Percentiles rank a stretch among this genome's conserved stretches.
Evolutionary conservation across 2,113 vertebrate species (phyloP).

Genomic region (Puntigrus tetrazona): DNA sequence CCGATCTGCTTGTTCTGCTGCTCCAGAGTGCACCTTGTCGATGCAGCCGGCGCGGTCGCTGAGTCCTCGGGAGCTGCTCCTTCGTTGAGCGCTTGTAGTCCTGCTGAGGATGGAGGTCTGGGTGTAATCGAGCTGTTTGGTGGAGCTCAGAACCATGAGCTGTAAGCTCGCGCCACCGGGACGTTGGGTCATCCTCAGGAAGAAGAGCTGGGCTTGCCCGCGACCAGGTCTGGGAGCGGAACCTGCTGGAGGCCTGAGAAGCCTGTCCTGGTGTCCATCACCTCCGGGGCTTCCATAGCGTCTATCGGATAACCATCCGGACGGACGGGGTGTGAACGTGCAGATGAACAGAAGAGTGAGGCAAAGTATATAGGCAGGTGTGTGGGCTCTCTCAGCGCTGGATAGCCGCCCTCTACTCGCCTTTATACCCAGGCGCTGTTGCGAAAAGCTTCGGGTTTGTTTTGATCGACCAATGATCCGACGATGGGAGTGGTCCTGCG

Average conservation of each 20-base stretch:
- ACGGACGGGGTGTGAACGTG: constrained; percentile 65
- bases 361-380: constrained; percentile 59
- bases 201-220: constrained; percentile 80
- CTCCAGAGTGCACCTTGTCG: constrained; percentile 97
- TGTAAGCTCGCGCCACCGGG: constrained; percentile 75
- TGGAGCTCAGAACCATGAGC: constrained; percentile 81
- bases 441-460: constrained; percentile 61
- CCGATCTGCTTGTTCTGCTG: constrained; percentile 97
- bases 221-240: constrained; percentile 93
- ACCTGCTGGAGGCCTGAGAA: constrained; percentile 87
- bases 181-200: constrained; percentile 83
- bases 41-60: constrained; percentile 98
- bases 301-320: constrained; percentile 92
- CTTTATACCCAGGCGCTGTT: constrained; percentile 76
- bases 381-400: constrained; percentile 79
- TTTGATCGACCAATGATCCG: constrained; percentile 64
- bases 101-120: constrained; percentile 85
- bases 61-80: constrained; percentile 94
- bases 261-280: constrained; percentile 82
- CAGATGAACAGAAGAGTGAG: constrained; percentile 58
- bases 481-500: constrained; percentile 50
- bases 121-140: constrained; percentile 85
- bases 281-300: constrained; percentile 87
- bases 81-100: constrained; percentile 94
- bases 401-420: constrained; percentile 54